phyloP scores from a whole-genome alignment of 1,140 invertebrate species.

The Philaenus spumarius region DNA sequence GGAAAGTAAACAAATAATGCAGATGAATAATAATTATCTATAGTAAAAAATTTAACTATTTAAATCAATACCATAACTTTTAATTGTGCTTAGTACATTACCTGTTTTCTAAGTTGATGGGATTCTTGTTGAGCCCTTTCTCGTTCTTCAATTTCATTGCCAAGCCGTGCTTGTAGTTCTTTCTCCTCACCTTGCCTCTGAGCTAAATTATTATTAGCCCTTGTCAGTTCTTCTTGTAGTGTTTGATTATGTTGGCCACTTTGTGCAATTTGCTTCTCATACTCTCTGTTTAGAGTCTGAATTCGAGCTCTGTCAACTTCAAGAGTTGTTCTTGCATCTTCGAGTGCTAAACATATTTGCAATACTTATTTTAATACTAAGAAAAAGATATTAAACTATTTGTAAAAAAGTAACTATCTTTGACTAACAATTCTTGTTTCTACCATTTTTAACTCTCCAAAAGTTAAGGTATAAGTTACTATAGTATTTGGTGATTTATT shows the following conservation, averaged over 20 bases:
- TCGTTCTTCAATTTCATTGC: slow-evolving; percentile 66
- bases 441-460: no score
- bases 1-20: no score
- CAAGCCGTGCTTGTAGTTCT: slow-evolving; percentile 69
- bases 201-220: slow-evolving; percentile 55
- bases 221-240: slow-evolving; percentile 63
- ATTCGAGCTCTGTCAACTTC: slow-evolving; percentile 62
- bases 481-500: no score
- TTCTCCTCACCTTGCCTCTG: slow-evolving; percentile 68
- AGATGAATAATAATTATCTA: no score
- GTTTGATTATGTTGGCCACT: slow-evolving; percentile 37
- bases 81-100: slow-evolving; percentile 32
- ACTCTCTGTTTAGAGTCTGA: slow-evolving; percentile 64
- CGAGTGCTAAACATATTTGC: slow-evolving; percentile 48
- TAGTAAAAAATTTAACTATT: no score
- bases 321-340: slow-evolving; percentile 63
- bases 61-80: no score
- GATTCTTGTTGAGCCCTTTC: slow-evolving; percentile 64
- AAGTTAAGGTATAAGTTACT: no score
- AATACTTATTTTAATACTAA: no score
- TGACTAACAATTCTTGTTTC: no score
- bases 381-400: no score
- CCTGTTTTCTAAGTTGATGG: slow-evolving; percentile 65
- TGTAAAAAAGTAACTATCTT: no score
- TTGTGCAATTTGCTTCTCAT: slow-evolving; percentile 64